Evolutionary conservation across 1,140 invertebrate species (phyloP).

Genomic region (Scaptomyza graminum): DNA sequence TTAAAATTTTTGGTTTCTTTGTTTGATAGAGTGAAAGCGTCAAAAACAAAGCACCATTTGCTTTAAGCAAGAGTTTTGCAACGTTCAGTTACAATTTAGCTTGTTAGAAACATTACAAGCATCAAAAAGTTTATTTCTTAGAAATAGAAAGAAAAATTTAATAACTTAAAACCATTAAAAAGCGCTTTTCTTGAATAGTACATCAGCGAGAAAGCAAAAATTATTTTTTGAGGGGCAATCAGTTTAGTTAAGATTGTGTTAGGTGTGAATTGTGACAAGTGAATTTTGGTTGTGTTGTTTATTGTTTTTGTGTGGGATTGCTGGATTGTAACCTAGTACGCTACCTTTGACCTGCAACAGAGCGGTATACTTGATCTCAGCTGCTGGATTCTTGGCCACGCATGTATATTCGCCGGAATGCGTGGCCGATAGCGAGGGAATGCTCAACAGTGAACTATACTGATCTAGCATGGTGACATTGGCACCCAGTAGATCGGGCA

Average conservation of each 20-base stretch:
- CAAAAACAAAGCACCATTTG: slow-evolving; percentile 76
- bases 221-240: slow-evolving; percentile 63
- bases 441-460: slow-evolving; percentile 91
- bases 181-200: slow-evolving; percentile 68
- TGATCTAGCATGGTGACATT: slow-evolving; percentile 90
- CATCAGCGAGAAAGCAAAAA: slow-evolving; percentile 73
- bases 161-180: slow-evolving; percentile 72
- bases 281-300: slow-evolving; percentile 2
- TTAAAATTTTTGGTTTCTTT: slow-evolving; percentile 2
- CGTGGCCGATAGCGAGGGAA: slow-evolving; percentile 89
- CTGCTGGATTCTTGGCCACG: slow-evolving; percentile 91
- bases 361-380: slow-evolving; percentile 91
- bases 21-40: slow-evolving; percentile 45
- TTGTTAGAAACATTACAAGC: slow-evolving; percentile 26
- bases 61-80: slow-evolving; percentile 48
- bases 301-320: slow-evolving; percentile 4
- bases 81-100: slow-evolving; percentile 61
- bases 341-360: slow-evolving; percentile 93
- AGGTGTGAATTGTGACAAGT: slow-evolving; percentile 9
- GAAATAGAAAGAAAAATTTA: slow-evolving; percentile 56
- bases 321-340: slow-evolving; percentile 81
- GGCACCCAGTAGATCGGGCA: slow-evolving; percentile 87
- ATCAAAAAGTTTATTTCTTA: slow-evolving; percentile 49
- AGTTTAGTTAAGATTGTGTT: slow-evolving; percentile 45
- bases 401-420: slow-evolving; percentile 93